Percentiles rank a stretch among this genome's conserved stretches.
These are phyloP conservation scores for Brachystomella parvula DNA, from an alignment of 1,140 invertebrate genomes.

Conservation along the genomic window DNA sequence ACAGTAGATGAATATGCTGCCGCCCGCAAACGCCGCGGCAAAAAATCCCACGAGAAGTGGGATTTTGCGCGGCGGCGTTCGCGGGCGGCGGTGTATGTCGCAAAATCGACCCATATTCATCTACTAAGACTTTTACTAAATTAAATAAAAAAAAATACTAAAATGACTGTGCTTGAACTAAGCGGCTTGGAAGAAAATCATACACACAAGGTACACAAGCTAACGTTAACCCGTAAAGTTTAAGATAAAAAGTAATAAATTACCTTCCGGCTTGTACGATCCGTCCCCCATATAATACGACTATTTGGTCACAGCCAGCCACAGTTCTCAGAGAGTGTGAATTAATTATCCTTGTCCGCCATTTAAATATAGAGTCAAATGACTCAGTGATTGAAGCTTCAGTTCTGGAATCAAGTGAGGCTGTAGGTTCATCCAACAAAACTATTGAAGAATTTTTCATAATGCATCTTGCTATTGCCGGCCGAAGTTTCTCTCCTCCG, in stretches of 20 bases:
- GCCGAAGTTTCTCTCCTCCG: constrained; percentile 78
- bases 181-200: too few relatives aligned
- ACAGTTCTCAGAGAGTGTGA: not conserved
- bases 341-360: not conserved
- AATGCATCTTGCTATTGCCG: constrained; percentile 82
- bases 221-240: too few relatives aligned
- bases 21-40: too few relatives aligned
- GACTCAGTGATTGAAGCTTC: constrained; percentile 69
- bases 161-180: too few relatives aligned
- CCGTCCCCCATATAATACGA: not conserved
- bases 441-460: constrained; percentile 76
- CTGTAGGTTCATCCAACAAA: constrained; percentile 80
- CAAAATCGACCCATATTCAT: too few relatives aligned
- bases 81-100: too few relatives aligned
- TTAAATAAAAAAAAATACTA: too few relatives aligned
- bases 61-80: too few relatives aligned
- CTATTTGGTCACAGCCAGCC: not conserved
- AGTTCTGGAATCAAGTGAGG: constrained; percentile 71
- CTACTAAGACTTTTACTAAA: too few relatives aligned
- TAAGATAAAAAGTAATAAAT: not conserved
- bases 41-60: too few relatives aligned
- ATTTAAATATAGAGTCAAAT: constrained; percentile 24
- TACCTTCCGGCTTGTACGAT: not conserved
- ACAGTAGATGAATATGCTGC: too few relatives aligned
- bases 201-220: too few relatives aligned